These are phyloP conservation scores for Tolypeutes matacus DNA, from an alignment of 2,797 vertebrate genomes.

Conservation along the genomic window DNA sequence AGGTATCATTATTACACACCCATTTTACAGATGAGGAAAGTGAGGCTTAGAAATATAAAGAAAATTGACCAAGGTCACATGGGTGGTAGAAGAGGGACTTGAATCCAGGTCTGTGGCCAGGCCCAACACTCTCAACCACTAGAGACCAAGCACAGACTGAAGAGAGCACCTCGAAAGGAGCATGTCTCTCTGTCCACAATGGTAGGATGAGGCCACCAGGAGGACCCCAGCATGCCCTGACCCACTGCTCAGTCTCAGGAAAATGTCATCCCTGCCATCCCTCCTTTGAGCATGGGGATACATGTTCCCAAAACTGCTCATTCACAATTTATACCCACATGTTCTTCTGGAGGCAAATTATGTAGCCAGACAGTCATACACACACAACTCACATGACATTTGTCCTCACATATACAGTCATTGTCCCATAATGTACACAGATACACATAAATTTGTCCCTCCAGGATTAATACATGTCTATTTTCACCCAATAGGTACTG, in stretches of 20 bases:
- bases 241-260: conserved; percentile 24
- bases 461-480: not conserved
- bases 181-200: not conserved
- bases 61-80: conserved; percentile 13
- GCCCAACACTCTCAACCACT: not conserved
- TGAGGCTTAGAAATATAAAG: conserved; percentile 16
- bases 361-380: conserved; percentile 1
- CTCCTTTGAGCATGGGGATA: not conserved
- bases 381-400: not conserved
- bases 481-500: not conserved
- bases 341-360: conserved; percentile 17
- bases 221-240: not conserved
- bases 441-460: not conserved
- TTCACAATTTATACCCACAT: not conserved
- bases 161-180: not conserved
- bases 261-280: not conserved
- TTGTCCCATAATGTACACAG: not conserved
- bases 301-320: not conserved
- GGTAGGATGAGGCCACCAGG: not conserved
- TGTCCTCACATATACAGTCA: not conserved
- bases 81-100: not conserved
- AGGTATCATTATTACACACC: not conserved
- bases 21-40: conserved; percentile 28
- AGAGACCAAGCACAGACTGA: not conserved
- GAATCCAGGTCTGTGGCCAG: not conserved